These are phyloP conservation scores for Nomada lathburiana DNA, from an alignment of 2,888 invertebrate genomes.

Conservation along the genomic window DNA sequence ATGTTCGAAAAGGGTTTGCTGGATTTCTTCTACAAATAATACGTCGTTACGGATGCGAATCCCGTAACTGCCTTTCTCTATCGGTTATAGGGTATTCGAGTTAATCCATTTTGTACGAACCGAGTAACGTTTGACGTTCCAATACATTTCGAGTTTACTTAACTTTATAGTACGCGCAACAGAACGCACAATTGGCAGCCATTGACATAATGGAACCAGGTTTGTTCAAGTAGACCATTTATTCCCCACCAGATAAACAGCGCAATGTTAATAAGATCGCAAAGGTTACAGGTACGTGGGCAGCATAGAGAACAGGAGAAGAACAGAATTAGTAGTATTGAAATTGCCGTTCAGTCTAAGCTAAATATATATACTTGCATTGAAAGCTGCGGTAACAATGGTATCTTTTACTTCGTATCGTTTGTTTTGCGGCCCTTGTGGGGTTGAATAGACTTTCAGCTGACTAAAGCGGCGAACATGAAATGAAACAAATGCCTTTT, in stretches of 20 bases:
- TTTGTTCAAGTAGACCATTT: too few species aligned
- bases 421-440: constrained; percentile 54
- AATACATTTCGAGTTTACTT: too few species aligned
- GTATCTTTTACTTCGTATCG: constrained; percentile 51
- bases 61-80: too few species aligned
- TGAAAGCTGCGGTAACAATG: constrained; percentile 59
- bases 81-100: too few species aligned
- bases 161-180: too few species aligned
- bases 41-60: too few species aligned
- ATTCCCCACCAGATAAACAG: not conserved
- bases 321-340: constrained; percentile 61
- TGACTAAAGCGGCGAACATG: constrained; percentile 67
- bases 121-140: too few species aligned
- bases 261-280: not conserved
- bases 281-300: not conserved
- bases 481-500: constrained; percentile 75
- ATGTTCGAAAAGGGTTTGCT: too few species aligned
- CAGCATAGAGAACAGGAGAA: not conserved
- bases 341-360: constrained; percentile 44
- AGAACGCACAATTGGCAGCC: too few species aligned
- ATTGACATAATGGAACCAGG: too few species aligned
- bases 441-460: constrained; percentile 65
- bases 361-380: constrained; percentile 56
- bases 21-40: too few species aligned
- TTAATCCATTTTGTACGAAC: too few species aligned